Percentiles rank a stretch among this genome's conserved stretches.
phyloP scores from a whole-genome alignment of 2,888 invertebrate genomes.

The Clanis bilineata region DNA sequence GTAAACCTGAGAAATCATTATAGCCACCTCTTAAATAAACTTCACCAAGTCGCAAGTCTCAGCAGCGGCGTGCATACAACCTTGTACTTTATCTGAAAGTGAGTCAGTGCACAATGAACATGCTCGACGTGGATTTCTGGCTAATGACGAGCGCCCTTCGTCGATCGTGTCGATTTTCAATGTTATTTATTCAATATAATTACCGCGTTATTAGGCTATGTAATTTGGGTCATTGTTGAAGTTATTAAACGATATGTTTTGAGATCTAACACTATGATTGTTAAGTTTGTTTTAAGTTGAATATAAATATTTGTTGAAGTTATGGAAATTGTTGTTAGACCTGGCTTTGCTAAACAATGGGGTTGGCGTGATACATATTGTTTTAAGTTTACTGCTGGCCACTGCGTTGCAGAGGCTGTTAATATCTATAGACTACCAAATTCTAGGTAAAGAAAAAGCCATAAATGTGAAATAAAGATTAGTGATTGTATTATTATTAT shows the following conservation, averaged over 20 bases:
- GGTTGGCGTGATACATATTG: too few relatives aligned
- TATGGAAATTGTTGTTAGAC: too few relatives aligned
- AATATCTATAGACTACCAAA: too few relatives aligned
- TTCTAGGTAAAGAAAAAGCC: too few relatives aligned
- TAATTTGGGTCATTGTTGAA: slow-evolving; percentile 20
- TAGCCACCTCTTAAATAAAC: neutral
- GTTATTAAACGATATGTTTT: neutral
- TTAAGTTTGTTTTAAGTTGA: neutral
- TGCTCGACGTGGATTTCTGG: slow-evolving; percentile 37
- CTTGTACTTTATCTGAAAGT: slow-evolving; percentile 70
- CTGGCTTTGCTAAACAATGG: too few relatives aligned
- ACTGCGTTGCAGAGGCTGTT: too few relatives aligned
- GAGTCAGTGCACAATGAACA: slow-evolving; percentile 42
- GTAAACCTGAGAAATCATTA: too few relatives aligned
- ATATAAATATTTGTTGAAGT: too few relatives aligned
- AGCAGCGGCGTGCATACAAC: slow-evolving; percentile 31
- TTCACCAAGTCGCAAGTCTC: slow-evolving; percentile 30
- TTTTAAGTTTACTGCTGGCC: too few relatives aligned
- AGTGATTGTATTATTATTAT: too few relatives aligned
- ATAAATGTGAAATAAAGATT: too few relatives aligned
- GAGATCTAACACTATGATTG: neutral
- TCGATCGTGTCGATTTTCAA: slow-evolving; percentile 51
- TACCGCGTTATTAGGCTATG: slow-evolving; percentile 15
- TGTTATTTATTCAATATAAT: slow-evolving; percentile 34
- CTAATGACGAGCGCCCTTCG: slow-evolving; percentile 54